These are phyloP conservation scores for Lordiphosa andalusiaca DNA, from an alignment of 2,888 invertebrate genomes.

Conservation along the genomic window DNA sequence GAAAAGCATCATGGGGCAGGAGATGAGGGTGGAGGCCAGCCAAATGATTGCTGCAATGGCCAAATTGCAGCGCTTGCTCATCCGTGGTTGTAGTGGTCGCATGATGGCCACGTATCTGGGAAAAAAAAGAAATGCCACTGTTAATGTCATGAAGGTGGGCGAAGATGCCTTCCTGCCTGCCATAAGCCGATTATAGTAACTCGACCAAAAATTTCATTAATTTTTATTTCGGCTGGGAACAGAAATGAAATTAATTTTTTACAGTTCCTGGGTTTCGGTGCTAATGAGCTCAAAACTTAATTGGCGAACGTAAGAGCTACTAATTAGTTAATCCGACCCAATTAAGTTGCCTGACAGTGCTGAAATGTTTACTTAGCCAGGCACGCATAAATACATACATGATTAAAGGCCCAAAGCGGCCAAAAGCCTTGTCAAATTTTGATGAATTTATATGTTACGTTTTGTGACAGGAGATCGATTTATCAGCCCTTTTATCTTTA, in stretches of 20 bases:
- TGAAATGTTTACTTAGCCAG: neutral
- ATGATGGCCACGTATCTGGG: conserved; percentile 96
- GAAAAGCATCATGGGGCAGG: conserved; percentile 92
- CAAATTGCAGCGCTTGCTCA: conserved; percentile 91
- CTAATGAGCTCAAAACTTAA: conserved; percentile 6
- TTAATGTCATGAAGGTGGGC: conserved; percentile 24
- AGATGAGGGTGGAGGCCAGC: conserved; percentile 88
- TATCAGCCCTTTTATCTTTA: conserved; percentile 6
- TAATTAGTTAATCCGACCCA: neutral
- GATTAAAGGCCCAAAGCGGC: conserved; percentile 1
- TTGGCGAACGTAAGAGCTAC: neutral
- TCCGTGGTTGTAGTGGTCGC: conserved; percentile 93
- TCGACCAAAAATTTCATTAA: conserved; percentile 2
- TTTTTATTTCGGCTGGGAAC: neutral
- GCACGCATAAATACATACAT: conserved; percentile 1
- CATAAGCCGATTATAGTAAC: conserved; percentile 11
- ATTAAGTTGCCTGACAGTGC: neutral
- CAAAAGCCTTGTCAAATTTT: conserved; percentile 8
- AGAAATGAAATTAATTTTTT: conserved; percentile 3
- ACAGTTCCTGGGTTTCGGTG: conserved; percentile 1
- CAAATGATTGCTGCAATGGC: conserved; percentile 92
- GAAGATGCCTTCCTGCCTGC: neutral
- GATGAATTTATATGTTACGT: conserved; percentile 14
- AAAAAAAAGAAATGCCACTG: conserved; percentile 6
- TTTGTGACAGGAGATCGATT: conserved; percentile 21